A percentile compares a stretch with the other conserved stretches of the same genome.
phyloP scores from a whole-genome alignment of 1,140 invertebrate species.

The Cyrtorhinus lividipennis region DNA sequence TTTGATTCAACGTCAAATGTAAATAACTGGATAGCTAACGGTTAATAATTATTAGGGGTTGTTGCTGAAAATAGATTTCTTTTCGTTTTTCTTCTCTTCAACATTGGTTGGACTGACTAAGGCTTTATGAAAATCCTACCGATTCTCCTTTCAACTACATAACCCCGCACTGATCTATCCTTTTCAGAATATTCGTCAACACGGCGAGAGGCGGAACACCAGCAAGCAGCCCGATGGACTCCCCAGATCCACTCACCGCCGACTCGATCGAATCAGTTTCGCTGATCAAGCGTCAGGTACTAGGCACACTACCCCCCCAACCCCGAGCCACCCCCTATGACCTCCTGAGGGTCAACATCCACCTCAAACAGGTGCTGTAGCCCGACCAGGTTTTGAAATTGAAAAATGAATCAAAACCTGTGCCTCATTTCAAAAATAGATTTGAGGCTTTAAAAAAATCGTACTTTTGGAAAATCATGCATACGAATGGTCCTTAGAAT shows the following conservation, averaged over 20 bases:
- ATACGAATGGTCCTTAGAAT: no score
- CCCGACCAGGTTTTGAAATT: constrained; percentile 25
- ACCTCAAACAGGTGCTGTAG: constrained; percentile 26
- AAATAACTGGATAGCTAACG: constrained; percentile 29
- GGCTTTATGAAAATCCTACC: no score
- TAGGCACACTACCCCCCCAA: constrained; percentile 21
- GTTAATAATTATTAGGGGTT: background rate
- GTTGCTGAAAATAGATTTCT: background rate
- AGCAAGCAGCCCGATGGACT: constrained; percentile 51
- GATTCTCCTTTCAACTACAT: no score
- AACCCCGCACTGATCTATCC: no score
- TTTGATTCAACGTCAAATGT: constrained; percentile 73
- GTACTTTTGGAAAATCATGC: no score
- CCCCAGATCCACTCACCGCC: constrained; percentile 34
- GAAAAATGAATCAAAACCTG: no score
- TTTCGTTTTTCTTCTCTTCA: no score
- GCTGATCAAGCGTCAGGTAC: constrained; percentile 28
- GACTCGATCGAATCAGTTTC: constrained; percentile 41
- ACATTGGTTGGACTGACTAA: no score
- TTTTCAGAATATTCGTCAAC: constrained; percentile 49
- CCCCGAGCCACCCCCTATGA: constrained; percentile 22
- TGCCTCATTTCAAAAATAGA: no score
- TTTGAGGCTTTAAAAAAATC: no score
- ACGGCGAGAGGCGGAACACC: constrained; percentile 38
- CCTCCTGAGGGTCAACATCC: constrained; percentile 23